These are phyloP conservation scores for Schizopygopsis malacanthus DNA, from an alignment of 2,797 vertebrate genomes.

Conservation along the genomic window DNA sequence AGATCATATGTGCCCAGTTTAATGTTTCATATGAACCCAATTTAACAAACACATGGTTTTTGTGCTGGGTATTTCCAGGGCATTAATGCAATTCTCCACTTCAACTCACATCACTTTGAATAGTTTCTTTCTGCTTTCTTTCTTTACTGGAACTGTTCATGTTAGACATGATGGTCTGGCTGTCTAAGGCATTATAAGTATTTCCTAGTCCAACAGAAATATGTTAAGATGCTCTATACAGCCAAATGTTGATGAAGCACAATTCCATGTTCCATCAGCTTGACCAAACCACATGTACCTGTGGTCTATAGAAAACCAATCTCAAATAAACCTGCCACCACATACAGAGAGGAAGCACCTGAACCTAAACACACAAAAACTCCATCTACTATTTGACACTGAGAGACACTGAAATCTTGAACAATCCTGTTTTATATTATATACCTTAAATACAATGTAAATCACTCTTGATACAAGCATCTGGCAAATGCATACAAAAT, in stretches of 20 bases:
- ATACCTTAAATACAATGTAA: neutral
- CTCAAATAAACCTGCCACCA: slow-evolving; percentile 27
- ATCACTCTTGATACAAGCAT: neutral
- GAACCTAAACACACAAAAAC: slow-evolving; percentile 22
- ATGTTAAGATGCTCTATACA: slow-evolving; percentile 2
- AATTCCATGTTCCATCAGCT: slow-evolving; percentile 5
- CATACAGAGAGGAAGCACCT: slow-evolving; percentile 43
- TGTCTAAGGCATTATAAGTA: slow-evolving; percentile 23
- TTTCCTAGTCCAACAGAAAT: slow-evolving; percentile 31
- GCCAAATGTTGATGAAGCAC: slow-evolving; percentile 26
- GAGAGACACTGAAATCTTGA: neutral
- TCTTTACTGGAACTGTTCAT: slow-evolving; percentile 21
- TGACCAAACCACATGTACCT: slow-evolving; percentile 17
- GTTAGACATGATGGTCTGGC: slow-evolving; percentile 23
- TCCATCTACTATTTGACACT: slow-evolving; percentile 21
- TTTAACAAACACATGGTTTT: neutral
- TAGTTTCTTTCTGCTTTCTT: slow-evolving; percentile 12
- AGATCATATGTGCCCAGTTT: neutral
- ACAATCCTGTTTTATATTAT: slow-evolving; percentile 10
- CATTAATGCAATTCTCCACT: neutral
- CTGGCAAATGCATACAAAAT: neutral
- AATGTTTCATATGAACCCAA: neutral
- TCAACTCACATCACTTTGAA: neutral
- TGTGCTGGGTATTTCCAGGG: neutral
- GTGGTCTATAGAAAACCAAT: slow-evolving; percentile 9